Evolutionary conservation across 2,113 vertebrate genomes (phyloP).

Genomic region (Alethe diademata): DNA sequence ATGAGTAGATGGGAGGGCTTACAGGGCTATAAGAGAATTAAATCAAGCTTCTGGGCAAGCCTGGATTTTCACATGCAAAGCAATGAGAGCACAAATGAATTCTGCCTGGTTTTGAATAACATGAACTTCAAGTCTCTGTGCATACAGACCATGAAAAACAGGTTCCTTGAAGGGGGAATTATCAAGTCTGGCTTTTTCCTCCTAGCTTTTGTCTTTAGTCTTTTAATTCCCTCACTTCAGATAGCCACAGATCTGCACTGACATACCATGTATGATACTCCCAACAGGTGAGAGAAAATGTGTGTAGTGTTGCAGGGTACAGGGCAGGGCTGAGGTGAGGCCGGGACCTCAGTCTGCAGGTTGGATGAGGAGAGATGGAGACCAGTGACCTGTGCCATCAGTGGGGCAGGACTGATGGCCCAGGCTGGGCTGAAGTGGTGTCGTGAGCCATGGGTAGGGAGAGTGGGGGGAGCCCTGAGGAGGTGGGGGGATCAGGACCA

Average conservation of each 20-base stretch:
- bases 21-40: not conserved
- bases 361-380: not conserved
- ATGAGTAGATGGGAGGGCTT: not conserved
- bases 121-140: not conserved
- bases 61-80: conserved; percentile 26
- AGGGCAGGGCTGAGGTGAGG: not conserved
- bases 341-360: not conserved
- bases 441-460: not conserved
- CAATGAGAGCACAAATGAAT: not conserved
- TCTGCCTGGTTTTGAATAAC: not conserved
- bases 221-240: not conserved
- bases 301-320: not conserved
- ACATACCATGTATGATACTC: not conserved
- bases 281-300: not conserved
- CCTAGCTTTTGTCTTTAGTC: not conserved
- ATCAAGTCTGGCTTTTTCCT: not conserved
- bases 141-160: conserved; percentile 21
- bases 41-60: not conserved
- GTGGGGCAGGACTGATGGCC: not conserved
- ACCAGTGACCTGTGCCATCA: not conserved
- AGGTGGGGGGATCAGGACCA: not conserved
- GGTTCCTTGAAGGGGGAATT: conserved; percentile 17
- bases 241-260: not conserved
- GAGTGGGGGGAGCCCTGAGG: rapidly evolving
- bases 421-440: not conserved